These are phyloP conservation scores for Pogonomyrmex californicus DNA, from an alignment of 1,140 invertebrate genomes.

Conservation along the genomic window DNA sequence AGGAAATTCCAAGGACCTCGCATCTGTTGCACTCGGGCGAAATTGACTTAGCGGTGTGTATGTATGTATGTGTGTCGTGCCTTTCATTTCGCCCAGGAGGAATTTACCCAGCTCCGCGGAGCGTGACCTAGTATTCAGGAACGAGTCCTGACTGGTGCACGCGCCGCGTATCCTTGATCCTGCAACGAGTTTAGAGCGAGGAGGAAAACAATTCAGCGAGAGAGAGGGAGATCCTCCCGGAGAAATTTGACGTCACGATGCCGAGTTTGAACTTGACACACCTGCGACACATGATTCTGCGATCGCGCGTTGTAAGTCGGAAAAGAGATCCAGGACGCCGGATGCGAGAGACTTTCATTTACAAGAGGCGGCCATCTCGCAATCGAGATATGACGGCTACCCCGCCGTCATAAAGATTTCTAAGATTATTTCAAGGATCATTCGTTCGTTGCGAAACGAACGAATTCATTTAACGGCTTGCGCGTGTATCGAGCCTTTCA, in stretches of 20 bases:
- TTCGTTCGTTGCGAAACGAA: not conserved
- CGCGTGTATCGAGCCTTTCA: conserved; percentile 14
- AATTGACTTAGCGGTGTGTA: conserved; percentile 9
- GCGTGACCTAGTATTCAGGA: conserved; percentile 46
- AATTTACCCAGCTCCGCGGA: conserved; percentile 26
- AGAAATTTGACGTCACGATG: not conserved
- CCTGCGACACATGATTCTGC: not conserved
- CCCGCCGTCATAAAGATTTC: not conserved
- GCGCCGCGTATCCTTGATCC: conserved; percentile 39
- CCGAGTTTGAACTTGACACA: not conserved
- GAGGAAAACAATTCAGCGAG: not conserved
- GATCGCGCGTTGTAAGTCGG: not conserved
- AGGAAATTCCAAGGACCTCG: conserved; percentile 10
- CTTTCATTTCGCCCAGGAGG: conserved; percentile 46
- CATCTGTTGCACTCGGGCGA: conserved; percentile 21
- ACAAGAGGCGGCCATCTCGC: not conserved
- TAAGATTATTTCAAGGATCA: conserved; percentile 14
- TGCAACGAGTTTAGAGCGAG: not conserved
- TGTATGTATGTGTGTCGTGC: not conserved
- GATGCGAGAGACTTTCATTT: not conserved
- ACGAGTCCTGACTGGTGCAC: conserved; percentile 11
- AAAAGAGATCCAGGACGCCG: not conserved
- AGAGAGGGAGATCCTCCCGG: not conserved
- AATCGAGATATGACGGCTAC: not conserved
- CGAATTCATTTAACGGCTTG: not conserved